Evolutionary conservation across 2,113 vertebrate genomes (phyloP).

Genomic region (Petroica traversi): DNA sequence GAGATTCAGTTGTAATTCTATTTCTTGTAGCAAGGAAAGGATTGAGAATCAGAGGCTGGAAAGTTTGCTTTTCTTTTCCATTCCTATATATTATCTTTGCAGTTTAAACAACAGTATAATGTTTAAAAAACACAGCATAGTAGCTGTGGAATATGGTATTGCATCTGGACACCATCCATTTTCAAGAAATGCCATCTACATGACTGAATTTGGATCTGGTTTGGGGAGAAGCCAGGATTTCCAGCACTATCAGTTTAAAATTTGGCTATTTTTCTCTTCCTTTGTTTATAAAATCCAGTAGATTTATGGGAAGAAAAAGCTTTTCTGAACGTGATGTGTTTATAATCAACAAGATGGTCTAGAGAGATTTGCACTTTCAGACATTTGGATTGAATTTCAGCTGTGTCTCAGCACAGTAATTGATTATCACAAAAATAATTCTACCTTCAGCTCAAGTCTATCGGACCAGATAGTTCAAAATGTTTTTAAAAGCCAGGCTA

Average conservation of each 20-base stretch:
- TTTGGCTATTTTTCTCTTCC: background rate
- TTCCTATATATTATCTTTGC: background rate
- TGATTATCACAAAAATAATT: constrained; percentile 9
- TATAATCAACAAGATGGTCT: background rate
- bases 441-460: background rate
- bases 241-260: background rate
- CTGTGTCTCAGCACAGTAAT: background rate
- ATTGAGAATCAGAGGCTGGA: background rate
- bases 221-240: background rate
- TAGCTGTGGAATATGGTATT: background rate
- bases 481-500: background rate
- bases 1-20: background rate
- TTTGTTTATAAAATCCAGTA: background rate
- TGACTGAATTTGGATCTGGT: background rate
- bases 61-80: background rate
- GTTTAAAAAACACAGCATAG: background rate
- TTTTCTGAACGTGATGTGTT: background rate
- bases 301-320: background rate
- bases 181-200: background rate
- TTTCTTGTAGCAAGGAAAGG: background rate
- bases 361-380: background rate
- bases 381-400: background rate
- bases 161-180: background rate
- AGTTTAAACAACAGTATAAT: background rate
- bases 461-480: background rate